Evolutionary conservation across 30 jellyfish, hydroid and myxozoan genomes (phyloP).

Genomic region (Rhopilema esculentum): DNA sequence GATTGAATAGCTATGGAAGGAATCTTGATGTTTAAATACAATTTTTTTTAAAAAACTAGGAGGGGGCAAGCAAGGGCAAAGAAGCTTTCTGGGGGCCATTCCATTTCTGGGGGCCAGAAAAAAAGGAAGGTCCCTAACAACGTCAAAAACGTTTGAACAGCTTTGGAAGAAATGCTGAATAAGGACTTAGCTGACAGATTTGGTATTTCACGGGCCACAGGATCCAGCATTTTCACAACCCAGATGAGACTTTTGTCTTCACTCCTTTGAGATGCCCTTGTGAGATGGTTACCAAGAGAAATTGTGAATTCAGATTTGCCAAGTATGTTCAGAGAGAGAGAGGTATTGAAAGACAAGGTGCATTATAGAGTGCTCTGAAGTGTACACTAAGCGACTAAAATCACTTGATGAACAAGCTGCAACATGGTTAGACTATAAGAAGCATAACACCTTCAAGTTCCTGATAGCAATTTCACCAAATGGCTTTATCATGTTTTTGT

Average conservation of each 20-base stretch:
- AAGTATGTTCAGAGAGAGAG: neutral
- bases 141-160: no score
- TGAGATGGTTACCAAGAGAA: constrained; percentile 34
- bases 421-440: constrained; percentile 43
- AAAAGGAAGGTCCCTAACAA: no score
- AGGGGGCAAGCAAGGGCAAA: no score
- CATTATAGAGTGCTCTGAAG: constrained; percentile 39
- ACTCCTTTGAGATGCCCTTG: neutral
- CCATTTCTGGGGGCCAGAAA: no score
- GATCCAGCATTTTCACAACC: constrained; percentile 22
- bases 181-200: constrained; percentile 49
- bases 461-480: constrained; percentile 8
- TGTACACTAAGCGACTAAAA: constrained; percentile 30
- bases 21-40: no score
- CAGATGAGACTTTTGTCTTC: constrained; percentile 4
- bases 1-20: no score
- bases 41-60: no score
- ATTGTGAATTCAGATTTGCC: constrained; percentile 1
- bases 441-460: constrained; percentile 19
- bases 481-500: constrained; percentile 24
- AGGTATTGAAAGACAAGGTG: neutral
- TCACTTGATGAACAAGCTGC: constrained; percentile 25
- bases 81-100: no score
- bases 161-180: constrained; percentile 13
- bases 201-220: constrained; percentile 5